Evolutionary conservation across 1,140 invertebrate species (phyloP), one percentile per base, ranked within the genome.

Genomic region (Elymnias hypermnestra): DNA sequence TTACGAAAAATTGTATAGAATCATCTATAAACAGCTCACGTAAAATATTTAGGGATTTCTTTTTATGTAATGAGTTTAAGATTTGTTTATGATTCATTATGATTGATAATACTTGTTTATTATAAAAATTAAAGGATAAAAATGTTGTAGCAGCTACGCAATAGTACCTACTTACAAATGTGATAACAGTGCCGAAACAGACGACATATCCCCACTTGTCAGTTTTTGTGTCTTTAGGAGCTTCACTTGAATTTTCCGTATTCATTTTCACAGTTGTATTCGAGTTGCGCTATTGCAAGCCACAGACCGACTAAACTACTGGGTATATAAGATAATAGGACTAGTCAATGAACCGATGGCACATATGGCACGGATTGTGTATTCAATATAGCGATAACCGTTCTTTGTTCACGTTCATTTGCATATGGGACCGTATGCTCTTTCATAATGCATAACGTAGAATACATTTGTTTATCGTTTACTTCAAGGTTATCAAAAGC

Each of bases 121-220:
- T n/a, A n/a, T n/a, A n/a, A n/a, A n/a, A n/a, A n/a, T n/a, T n/a
- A n/a, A n/a, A n/a, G n/a, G n/a, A n/a, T n/a, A n/a, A n/a, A n/a
- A n/a, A n/a, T n/a, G n/a, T n/a, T n/a, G n/a, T n/a, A n/a, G n/a
- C n/a, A n/a, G n/a, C n/a, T n/a, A n/a, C n/a, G n/a, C n/a, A n/a
- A n/a, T n/a, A n/a, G n/a, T n/a, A n/a, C n/a, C n/a, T 66, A 90
- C 90, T 89, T 79, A 92, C 91, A 62, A 90, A 89, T 5, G 86
- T 89, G 12, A 91, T 44, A 7, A 88, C 73, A 44, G 86, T 86
- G 13, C 88, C 90, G 12, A 91, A 64, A 48, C 89, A 89, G 15
- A 92, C 82, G 1, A 89, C 63, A 63, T 91, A 91, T 5, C 90
- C 91, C 89, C 89, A 92, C 14, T 87, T 88, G 21, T 90, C 61